Base-by-base conservation (phyloP, 2,113 vertebrate species). In the Dascyllus trimaculatus region DNA sequence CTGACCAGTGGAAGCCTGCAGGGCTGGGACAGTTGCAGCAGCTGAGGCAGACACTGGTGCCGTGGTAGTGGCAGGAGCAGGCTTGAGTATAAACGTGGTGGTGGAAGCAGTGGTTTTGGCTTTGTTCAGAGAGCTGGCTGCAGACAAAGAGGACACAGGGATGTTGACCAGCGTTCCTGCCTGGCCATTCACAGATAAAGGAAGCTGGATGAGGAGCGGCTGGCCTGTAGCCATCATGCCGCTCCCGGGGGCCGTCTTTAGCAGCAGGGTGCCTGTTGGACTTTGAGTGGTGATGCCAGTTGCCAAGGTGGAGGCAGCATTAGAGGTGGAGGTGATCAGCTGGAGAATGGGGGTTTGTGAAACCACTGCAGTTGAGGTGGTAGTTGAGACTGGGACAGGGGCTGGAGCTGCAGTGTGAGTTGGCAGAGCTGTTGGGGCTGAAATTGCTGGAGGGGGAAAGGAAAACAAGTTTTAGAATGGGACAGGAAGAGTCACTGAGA, bases 191-290 rank as follows among this genome's bases (percentile, higher is more conserved):
- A 95, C 78, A 2, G 94, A 91, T 35, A 95, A 75, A 24, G 94
- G 93, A 35, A 95, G 91, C 86, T 95, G 94, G 71, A 95, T 94
- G 78, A 95, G 91, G 10, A 95, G 84, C 0, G 93, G 90, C 86
- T 94, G 94, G 45, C 93, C 92, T 0, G 84, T 35, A 19, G 88
- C 11, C 91, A 91, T 63, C 84, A 92, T 75, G 76, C 79, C 13
- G 80, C 85, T 75, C 43, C 88, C 85, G 0, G 82, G 14, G 21
- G 90, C 75, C 0, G 93, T 85, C 84, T 95, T 95, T 43, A 95
- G 78, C 21, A 95, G 71, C 32, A 94, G 76, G 4, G 93, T 93
- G 65, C 94, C 93, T 0, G 86, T 76, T 35, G 92, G 82, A 72
- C 88, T 93, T 83, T 94, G 94, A 11, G 91, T 91, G 35, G 87